Conservation (phyloP, 2,113 vertebrate genomes). For the Nycticryphes semicollaris region DNA sequence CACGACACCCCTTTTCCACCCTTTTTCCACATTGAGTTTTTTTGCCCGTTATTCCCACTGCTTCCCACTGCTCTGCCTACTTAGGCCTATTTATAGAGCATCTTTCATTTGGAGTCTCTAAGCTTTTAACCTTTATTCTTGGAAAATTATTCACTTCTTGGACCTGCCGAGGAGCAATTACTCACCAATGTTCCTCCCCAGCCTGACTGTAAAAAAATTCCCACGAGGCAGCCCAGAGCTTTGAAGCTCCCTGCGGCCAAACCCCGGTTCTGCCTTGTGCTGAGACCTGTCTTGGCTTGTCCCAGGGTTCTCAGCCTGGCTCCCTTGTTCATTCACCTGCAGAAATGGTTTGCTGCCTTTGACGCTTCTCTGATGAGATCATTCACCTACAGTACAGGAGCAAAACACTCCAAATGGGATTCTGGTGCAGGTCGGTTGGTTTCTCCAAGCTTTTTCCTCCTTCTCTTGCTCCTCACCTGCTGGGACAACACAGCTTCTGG, state of each 20-base stretch:
- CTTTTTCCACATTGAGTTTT: background rate
- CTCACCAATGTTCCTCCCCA: slow-evolving; percentile 1
- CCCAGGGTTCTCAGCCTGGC: slow-evolving; percentile 1
- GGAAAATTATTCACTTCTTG: slow-evolving; percentile 59
- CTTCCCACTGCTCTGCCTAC: slow-evolving; percentile 9
- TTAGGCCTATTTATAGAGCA: slow-evolving; percentile 5
- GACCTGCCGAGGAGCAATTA: slow-evolving; percentile 6
- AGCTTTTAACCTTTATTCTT: slow-evolving; percentile 55
- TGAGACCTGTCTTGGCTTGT: background rate
- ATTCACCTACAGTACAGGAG: background rate
- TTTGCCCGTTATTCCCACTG: background rate
- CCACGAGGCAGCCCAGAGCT: slow-evolving; percentile 15
- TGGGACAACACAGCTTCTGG: background rate
- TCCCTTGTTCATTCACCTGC: slow-evolving; percentile 54
- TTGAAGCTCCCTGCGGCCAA: background rate
- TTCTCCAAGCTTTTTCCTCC: background rate
- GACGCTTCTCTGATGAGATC: slow-evolving; percentile 29
- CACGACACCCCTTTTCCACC: background rate
- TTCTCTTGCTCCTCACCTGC: background rate
- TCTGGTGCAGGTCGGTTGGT: accelerated
- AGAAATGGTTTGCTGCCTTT: background rate
- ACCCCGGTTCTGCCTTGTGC: background rate
- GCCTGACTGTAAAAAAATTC: slow-evolving; percentile 28
- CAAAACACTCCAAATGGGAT: background rate
- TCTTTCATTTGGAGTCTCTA: background rate